Evolutionary conservation across 1,140 invertebrate species (phyloP).

Genomic region (Muscidifurax raptorellus): DNA sequence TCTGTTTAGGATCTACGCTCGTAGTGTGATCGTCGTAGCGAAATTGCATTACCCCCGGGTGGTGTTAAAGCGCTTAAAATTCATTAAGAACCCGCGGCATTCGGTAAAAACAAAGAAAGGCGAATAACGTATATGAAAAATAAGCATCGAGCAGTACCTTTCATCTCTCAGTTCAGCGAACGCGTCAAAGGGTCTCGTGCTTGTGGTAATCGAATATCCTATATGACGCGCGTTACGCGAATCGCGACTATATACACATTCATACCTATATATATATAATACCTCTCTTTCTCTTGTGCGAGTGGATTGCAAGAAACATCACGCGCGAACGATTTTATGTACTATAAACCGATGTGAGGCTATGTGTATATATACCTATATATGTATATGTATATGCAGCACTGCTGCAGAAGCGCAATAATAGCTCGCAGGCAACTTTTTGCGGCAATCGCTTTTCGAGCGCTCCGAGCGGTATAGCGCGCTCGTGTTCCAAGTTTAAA

Average conservation of each 20-base stretch:
- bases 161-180: not conserved
- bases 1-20: no score
- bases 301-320: conserved; percentile 21
- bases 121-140: no score
- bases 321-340: conserved; percentile 17
- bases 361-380: not conserved
- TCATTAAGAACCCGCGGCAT: not conserved
- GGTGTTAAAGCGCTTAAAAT: not conserved
- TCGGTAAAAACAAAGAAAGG: not conserved
- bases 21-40: no score
- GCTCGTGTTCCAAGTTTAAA: not conserved
- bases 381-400: no score
- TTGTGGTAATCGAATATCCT: conserved; percentile 32
- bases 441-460: not conserved
- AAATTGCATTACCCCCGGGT: no score
- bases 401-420: not conserved
- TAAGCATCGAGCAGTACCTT: not conserved
- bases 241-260: not conserved
- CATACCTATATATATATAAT: not conserved
- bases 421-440: conserved; percentile 24
- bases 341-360: not conserved
- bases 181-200: not conserved
- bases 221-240: not conserved
- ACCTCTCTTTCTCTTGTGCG: not conserved
- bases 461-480: not conserved